phyloP scores from a whole-genome alignment of 2,888 invertebrate species.

The Cephus pygmeus region DNA sequence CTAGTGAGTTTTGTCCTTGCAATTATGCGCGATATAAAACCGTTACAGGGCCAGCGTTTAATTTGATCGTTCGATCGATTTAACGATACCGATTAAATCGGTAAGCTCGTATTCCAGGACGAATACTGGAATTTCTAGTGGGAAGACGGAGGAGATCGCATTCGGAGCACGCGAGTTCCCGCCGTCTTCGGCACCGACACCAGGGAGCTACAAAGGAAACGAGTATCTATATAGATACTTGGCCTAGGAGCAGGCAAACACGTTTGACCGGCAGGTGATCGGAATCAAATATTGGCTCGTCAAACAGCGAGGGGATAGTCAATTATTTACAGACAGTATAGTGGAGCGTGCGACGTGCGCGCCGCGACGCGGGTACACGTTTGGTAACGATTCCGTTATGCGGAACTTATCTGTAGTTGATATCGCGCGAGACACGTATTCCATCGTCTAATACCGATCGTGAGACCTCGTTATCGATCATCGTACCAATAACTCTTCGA shows the following conservation, averaged over 20 bases:
- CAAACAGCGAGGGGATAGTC: constrained; percentile 21
- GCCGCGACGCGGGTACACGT: constrained; percentile 15
- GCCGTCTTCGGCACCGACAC: too few species aligned
- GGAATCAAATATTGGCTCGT: constrained; percentile 24
- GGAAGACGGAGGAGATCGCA: too few species aligned
- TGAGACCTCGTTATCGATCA: constrained; percentile 1
- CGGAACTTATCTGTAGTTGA: not conserved
- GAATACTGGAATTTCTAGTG: too few species aligned
- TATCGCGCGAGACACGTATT: not conserved
- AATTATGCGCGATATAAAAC: too few species aligned
- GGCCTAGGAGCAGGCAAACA: constrained; percentile 10
- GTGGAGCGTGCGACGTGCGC: not conserved
- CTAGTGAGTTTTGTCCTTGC: too few species aligned
- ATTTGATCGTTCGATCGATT: too few species aligned
- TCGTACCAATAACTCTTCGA: not conserved
- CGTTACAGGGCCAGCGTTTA: too few species aligned
- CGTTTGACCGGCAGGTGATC: constrained; percentile 21
- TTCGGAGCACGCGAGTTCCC: too few species aligned
- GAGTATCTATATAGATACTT: too few species aligned
- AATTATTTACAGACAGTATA: constrained; percentile 17
- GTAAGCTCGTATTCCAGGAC: too few species aligned
- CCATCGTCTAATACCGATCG: not conserved
- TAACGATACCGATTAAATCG: too few species aligned
- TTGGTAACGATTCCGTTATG: constrained; percentile 22
- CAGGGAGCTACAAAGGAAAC: too few species aligned